These are phyloP conservation scores for Turnix velox DNA, from an alignment of 2,113 vertebrate species.

Conservation along the genomic window DNA sequence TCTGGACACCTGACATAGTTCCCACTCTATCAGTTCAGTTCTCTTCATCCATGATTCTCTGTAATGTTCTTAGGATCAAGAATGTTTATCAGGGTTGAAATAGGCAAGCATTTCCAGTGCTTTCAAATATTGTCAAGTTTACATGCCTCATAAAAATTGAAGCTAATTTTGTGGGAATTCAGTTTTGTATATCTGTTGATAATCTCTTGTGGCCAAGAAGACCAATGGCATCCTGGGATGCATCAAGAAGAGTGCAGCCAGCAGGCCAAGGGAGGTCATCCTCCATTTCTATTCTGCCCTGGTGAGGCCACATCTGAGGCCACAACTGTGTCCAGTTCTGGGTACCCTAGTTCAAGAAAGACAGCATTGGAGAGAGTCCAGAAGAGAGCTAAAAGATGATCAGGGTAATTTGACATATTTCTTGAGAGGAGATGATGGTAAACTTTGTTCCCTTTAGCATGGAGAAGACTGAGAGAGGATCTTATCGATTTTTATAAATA, in stretches of 20 bases:
- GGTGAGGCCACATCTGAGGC: neutral
- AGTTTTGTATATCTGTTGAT: neutral
- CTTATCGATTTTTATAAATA: neutral
- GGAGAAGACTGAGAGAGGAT: neutral
- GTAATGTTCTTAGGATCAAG: neutral
- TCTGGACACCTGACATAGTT: neutral
- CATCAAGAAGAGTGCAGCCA: neutral
- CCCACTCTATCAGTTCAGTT: neutral
- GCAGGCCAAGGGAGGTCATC: neutral
- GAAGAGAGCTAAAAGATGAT: neutral
- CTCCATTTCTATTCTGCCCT: neutral
- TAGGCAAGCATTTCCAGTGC: neutral
- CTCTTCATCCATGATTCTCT: neutral
- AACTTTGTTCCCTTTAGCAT: neutral
- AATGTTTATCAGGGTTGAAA: neutral
- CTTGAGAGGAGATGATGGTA: neutral
- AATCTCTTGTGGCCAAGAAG: neutral
- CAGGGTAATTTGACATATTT: neutral
- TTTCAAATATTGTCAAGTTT: neutral
- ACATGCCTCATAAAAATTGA: neutral
- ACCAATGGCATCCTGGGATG: neutral
- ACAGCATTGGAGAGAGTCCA: neutral
- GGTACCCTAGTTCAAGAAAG: neutral
- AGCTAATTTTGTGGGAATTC: neutral
- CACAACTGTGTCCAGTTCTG: neutral